Evolutionary conservation across 2,797 vertebrate genomes (phyloP), one percentile per base, ranked within the genome.

Genomic region (Gastrophryne carolinensis): DNA sequence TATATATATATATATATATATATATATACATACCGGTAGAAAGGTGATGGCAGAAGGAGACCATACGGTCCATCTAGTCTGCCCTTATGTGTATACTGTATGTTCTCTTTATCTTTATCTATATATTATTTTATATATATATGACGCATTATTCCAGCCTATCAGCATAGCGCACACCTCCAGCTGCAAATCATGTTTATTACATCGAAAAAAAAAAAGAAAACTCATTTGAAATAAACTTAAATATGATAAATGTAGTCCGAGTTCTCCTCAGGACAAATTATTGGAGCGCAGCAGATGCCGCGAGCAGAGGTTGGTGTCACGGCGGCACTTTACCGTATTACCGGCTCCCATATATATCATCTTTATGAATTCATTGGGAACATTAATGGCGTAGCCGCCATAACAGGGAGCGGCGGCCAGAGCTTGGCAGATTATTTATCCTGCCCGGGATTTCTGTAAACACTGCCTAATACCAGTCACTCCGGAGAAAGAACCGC

Each of bases 381-480:
- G 62, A 74, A 32, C 72, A 58, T 74, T 74, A 74, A 67, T 74
- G 72, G 72, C 66, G 58, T 74, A 58, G 37, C 8, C 23, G 23
- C 50, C 49, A 35, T 75, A 75, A 26, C 13, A 32, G 35, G 30
- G 39, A 66, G 41, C 15, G 4, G 50, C 29, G 12, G 63, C 63
- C 52, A 74, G 50, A 65, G 27, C 50, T 57, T 66, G 56, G 72
- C 52, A 34, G 63, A 60, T 50, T 74, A 66, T 66, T 74, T 74
- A 58, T 66, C 32, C 50, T 57, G 50, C 35, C 72, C 10, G 34
- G 26, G 54, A 57, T 74, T 37, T 53, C 62, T 74, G 50, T 60
- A 75, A 67, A 75, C 72, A 67, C 56, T 58, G 39, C 62, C 62
- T 74, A 74, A 74, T 74, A 49, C 34, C 61, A 57, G 61, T 64